Evolutionary conservation across 2,888 invertebrate genomes (phyloP), one percentile per base, ranked within the genome.

Genomic region (Rhabditoides inermis): DNA sequence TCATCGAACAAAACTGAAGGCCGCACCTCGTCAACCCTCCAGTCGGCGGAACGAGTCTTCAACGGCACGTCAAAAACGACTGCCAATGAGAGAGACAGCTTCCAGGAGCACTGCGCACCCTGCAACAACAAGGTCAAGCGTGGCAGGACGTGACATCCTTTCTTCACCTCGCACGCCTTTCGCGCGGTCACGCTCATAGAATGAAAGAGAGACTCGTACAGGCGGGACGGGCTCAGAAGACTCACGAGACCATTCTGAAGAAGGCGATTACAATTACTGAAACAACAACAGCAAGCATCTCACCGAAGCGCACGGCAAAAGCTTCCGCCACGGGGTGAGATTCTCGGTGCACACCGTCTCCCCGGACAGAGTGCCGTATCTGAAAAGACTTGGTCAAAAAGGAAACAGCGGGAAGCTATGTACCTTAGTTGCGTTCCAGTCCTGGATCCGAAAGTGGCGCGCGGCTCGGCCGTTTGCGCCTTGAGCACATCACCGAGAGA

Each of bases 261-360:
- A n/a, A n/a, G n/a, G n/a, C n/a, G n/a, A n/a, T n/a, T n/a, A n/a
- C n/a, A n/a, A n/a, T n/a, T n/a, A n/a, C n/a, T n/a, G n/a, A n/a
- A n/a, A n/a, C n/a, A n/a, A n/a, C n/a, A n/a, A n/a, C n/a, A n/a
- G n/a, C n/a, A n/a, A 22, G n/a, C 2, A 23, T n/a, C 12, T 36
- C 54, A 80, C 79, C 75, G 77, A 75, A 78, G 88, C 87, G 79
- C 98, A 99, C 0, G 98, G 95, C 42, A 99, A 78, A 3, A 99
- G 80, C 77, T 95, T 98, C 74, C 91, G 90, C 87, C 94, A 95
- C 0, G 98, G 95, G 15, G 98, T 95, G 69, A 98, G 81, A 81
- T 98, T 98, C 81, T 99, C 98, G 0, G 95, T 98, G 76, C 98
- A 98, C 3, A 94, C 90, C 69, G 90, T 88, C 82, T 99, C 98